Base-by-base conservation (phyloP, 1,140 invertebrate species). In the Drosophila punjabiensis region DNA sequence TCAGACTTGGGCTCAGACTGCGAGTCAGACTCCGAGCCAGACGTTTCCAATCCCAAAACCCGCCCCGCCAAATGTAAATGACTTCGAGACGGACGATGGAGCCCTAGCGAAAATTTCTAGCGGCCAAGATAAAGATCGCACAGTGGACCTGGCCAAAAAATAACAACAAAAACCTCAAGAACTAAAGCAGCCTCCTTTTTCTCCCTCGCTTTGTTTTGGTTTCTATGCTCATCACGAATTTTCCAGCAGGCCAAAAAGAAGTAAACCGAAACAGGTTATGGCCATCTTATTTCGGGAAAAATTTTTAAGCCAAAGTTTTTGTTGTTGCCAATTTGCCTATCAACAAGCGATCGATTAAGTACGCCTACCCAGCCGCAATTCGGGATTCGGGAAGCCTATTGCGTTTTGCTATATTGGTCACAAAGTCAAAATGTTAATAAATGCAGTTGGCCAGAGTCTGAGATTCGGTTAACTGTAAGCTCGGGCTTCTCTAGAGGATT, bases 261-360 rank as follows among this genome's bases (percentile, higher is more conserved):
- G 64, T 32, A 35, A 64, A 67, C 30, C 20, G 65, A 73, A 91
- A 92, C 91, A 92, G 91, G 91, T 92, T 87, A 74, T 74, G 68
- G 24, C 62, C 35, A 56, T 39, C 55, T 56, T 56, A 56, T 56
- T 39, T 56, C 20, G 35, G 55, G 24, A 24, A n/a, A 56, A 39
- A 28, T 63, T 66, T 56, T 59, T 48, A 5, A 5, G 18, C 11
- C 55, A 7, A 28, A 13, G 8, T 55, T 63, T 50, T 78, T 90
- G 86, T 73, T 91, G 86, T 88, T 92, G 84, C 80, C 86, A 92
- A 92, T 92, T 92, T 92, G 88, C 91, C 91, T 92, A 92, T 92
- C 91, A 92, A 92, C 91, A 92, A 91, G 89, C 91, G 87, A 92
- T 92, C 90, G 90, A 92, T 92, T 92, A 90, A 87, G 90, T 84